These are phyloP conservation scores for Actinia equina DNA, from an alignment of 64 coral and sea anemone species.

Conservation along the genomic window DNA sequence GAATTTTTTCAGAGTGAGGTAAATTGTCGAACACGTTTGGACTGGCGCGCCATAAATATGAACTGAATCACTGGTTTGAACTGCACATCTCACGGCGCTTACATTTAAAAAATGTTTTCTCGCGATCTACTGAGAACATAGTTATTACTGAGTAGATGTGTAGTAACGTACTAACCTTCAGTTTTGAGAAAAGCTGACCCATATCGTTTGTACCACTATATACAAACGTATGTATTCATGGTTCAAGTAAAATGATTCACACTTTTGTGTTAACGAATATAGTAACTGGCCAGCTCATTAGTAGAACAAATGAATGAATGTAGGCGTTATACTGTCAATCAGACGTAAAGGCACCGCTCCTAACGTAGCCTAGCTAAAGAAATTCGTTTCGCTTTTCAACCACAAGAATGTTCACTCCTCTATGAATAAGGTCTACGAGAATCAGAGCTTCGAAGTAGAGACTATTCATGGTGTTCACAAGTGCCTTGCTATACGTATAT, in stretches of 20 bases:
- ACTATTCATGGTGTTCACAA: neutral
- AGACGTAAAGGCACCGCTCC: neutral
- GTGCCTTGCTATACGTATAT: neutral
- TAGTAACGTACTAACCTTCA: neutral
- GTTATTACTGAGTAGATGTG: neutral
- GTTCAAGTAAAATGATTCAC: neutral
- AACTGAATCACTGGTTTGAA: too few species aligned
- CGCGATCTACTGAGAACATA: too few species aligned
- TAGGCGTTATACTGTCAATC: neutral
- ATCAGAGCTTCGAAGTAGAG: neutral
- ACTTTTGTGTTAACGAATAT: neutral
- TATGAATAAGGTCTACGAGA: neutral
- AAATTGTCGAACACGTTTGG: too few species aligned
- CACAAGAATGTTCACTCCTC: neutral
- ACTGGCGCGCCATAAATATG: too few species aligned
- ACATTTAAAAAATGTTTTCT: too few species aligned
- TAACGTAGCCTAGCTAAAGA: neutral
- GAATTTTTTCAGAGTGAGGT: too few species aligned
- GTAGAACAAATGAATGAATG: neutral
- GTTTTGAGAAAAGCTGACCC: neutral
- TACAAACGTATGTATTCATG: neutral
- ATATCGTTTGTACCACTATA: neutral
- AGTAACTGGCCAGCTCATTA: neutral
- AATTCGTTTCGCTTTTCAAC: neutral
- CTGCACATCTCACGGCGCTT: too few species aligned